Evolutionary conservation across 2,113 vertebrate species (phyloP).

Genomic region (Corythoichthys haematopterus): DNA sequence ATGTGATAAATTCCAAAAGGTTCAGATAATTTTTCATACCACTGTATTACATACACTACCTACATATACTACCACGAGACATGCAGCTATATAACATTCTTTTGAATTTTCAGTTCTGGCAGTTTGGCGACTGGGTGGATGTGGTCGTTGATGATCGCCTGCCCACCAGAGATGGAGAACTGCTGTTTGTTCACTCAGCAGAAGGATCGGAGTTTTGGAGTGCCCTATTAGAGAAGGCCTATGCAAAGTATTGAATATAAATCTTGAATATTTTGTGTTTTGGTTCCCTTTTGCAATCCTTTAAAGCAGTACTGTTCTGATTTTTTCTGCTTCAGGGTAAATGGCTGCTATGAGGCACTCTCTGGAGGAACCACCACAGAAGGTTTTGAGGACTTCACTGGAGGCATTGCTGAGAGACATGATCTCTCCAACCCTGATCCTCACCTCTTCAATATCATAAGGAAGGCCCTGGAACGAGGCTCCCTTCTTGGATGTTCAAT

Average conservation of each 20-base stretch:
- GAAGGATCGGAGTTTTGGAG: slow-evolving; percentile 75
- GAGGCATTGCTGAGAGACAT: slow-evolving; percentile 85
- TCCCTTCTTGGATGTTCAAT: slow-evolving; percentile 74
- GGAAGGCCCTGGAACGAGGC: slow-evolving; percentile 63
- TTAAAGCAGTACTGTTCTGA: neutral
- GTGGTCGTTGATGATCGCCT: slow-evolving; percentile 74
- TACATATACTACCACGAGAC: neutral
- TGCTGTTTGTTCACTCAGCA: slow-evolving; percentile 74
- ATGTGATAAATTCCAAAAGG: too few relatives aligned
- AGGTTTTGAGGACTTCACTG: slow-evolving; percentile 94
- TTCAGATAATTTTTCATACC: too few relatives aligned
- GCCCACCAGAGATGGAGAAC: slow-evolving; percentile 67
- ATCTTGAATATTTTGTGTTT: slow-evolving; percentile 12
- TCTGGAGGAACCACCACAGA: slow-evolving; percentile 88
- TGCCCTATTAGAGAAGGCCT: slow-evolving; percentile 67
- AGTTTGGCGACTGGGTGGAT: slow-evolving; percentile 74
- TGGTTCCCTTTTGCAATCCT: neutral
- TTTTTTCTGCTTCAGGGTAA: slow-evolving; percentile 69
- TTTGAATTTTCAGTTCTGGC: slow-evolving; percentile 69
- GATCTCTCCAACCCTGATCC: slow-evolving; percentile 62
- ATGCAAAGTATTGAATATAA: slow-evolving; percentile 64
- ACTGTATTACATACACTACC: neutral
- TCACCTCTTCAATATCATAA: slow-evolving; percentile 66
- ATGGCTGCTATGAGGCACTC: slow-evolving; percentile 86
- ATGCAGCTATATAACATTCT: neutral